A percentile compares a stretch with the other conserved stretches of the same genome.
phyloP scores from a whole-genome alignment of 2,113 vertebrate genomes.

The Bagarius yarrelli region DNA sequence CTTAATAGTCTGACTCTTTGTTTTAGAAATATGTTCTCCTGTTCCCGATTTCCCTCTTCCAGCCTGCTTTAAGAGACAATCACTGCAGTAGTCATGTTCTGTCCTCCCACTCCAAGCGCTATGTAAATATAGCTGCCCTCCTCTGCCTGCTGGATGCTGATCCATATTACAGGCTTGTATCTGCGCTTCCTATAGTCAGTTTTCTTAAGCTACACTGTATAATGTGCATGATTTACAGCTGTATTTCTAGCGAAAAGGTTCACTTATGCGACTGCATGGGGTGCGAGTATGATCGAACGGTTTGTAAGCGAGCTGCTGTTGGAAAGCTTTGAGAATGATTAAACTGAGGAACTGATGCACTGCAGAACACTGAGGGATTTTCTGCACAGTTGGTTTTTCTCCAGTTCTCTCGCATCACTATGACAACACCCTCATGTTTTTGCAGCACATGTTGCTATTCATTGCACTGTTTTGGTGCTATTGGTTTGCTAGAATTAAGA shows the following conservation, averaged over 20 bases:
- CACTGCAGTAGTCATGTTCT: conserved; percentile 54
- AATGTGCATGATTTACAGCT: background rate
- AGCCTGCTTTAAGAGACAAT: conserved; percentile 52
- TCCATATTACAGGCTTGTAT: conserved; percentile 48
- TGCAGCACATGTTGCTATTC: conserved; percentile 60
- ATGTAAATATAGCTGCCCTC: conserved; percentile 50
- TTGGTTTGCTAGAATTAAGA: conserved; percentile 59
- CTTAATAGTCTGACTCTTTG: conserved; percentile 11
- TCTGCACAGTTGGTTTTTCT: conserved; percentile 65
- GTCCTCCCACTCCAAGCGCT: conserved; percentile 60
- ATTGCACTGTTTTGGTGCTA: conserved; percentile 53
- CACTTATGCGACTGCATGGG: background rate
- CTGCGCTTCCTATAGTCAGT: conserved; percentile 5
- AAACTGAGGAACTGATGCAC: conserved; percentile 52
- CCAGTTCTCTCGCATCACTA: conserved; percentile 71
- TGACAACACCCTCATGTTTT: conserved; percentile 74
- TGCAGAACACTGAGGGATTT: conserved; percentile 52
- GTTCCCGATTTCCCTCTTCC: conserved; percentile 19
- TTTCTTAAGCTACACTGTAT: background rate
- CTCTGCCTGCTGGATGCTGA: conserved; percentile 62
- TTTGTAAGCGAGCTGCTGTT: conserved; percentile 37
- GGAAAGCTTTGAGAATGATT: conserved; percentile 27
- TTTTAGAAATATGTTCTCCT: conserved; percentile 21
- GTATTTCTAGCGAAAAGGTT: background rate
- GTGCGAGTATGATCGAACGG: conserved; percentile 56